Base-by-base conservation (phyloP, 2,888 invertebrate genomes). In the Cactoblastis cactorum region DNA sequence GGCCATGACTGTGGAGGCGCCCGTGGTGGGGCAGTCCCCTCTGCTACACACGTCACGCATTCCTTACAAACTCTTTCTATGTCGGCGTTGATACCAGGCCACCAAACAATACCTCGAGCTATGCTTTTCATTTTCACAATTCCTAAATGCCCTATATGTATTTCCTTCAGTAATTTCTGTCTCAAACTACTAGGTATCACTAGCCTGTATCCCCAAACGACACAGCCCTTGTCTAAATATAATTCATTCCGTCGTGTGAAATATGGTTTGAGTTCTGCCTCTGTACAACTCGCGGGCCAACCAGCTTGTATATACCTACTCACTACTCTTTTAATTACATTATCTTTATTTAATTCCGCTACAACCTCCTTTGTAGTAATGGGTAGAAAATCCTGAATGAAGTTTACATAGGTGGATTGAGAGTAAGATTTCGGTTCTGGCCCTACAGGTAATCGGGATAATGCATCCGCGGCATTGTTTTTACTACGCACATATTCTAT, bases 71-170 rank as follows among this genome's bases (percentile, higher is more conserved):
- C 2, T 0, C 14, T 1, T 18, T 63, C 61, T 0, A 63, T 48
- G 18, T 55, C 56, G 8, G 19, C 50, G 38, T 61, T 51, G 1
- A 62, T 55, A 0, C 50, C 49, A 0, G 62, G 57, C 61, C 63
- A 61, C 62, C 61, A 62, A 9, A 62, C 55, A 15, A 54, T 53
- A 33, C 59, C 57, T 0, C 61, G 32, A 0, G 62, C 61, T 4
- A 58, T 6, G 0, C 11, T 12, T 45, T 64, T 67, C 35, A 50
- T 61, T 47, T 60, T 61, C 0, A 61, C 57, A 5, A 63, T 58
- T 0, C 63, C 62, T 24, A 58, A 18, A 24, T 61, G 59, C 14
- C 57, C 32, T 0, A 14, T 18, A 45, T 60, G 58, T 24, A 60
- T n/a, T 28, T 57, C 33, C n/a, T 51, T 51, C 0, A 62, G 49